Conservation (phyloP, 1,140 invertebrate species). For the Lepidurus packardi region DNA sequence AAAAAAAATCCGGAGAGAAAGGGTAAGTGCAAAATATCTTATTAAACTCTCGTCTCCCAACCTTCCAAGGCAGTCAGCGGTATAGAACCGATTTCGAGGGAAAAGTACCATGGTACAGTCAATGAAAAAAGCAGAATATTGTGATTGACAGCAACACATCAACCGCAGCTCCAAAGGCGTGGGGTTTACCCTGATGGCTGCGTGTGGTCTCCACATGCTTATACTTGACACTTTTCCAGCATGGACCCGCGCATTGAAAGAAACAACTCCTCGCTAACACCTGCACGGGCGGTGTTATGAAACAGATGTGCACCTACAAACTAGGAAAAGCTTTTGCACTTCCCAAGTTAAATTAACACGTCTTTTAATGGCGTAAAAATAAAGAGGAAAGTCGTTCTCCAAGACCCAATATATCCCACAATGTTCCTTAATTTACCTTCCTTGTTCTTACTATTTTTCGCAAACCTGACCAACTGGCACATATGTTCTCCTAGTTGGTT, state of each 20-base stretch:
- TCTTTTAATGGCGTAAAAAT: background rate
- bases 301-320: background rate
- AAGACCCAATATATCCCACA: background rate
- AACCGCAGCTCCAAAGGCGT: background rate
- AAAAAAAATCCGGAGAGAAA: background rate
- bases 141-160: slow-evolving; percentile 2
- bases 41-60: background rate
- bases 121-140: background rate
- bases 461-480: background rate
- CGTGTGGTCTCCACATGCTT: slow-evolving; percentile 5
- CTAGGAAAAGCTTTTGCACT: background rate
- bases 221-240: slow-evolving; percentile 4
- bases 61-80: background rate
- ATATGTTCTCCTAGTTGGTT: background rate
- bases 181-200: background rate
- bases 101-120: background rate
- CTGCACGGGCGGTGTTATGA: background rate
- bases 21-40: background rate
- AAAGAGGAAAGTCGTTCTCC: background rate
- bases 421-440: background rate
- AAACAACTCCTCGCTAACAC: slow-evolving; percentile 6
- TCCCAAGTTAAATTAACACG: background rate
- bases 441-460: background rate
- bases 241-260: background rate
- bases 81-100: background rate